Percentiles rank a stretch among this genome's conserved stretches.
Conservation (phyloP, 2,888 invertebrate genomes). For the Eilema griseolum region DNA sequence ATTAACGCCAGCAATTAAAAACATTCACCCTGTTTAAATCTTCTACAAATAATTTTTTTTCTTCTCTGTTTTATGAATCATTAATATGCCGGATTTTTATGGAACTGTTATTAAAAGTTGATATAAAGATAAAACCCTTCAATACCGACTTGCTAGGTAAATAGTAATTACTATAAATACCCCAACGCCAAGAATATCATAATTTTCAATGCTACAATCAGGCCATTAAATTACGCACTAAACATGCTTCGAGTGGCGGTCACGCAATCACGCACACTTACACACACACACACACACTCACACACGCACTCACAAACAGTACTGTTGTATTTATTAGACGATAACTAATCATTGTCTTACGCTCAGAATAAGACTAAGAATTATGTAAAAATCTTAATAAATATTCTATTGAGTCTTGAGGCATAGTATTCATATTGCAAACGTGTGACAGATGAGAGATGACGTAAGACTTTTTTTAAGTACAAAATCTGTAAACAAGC, state of each 20-base stretch:
- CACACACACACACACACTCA: background rate
- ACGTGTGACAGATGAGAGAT: background rate
- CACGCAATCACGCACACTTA: background rate
- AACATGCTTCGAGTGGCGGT: background rate
- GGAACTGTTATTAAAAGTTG: background rate
- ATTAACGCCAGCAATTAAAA: no score
- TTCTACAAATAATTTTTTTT: no score
- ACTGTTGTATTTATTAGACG: background rate
- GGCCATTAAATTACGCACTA: background rate
- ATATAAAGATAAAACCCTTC: background rate
- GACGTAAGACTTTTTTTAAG: no score
- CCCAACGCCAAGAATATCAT: background rate
- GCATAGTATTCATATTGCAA: no score
- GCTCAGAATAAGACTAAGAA: background rate
- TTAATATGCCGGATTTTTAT: background rate
- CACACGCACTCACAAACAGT: background rate
- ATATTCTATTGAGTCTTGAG: background rate
- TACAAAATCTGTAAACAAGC: no score
- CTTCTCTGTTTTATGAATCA: background rate
- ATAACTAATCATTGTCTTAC: background rate
- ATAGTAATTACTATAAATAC: background rate
- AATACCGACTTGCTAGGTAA: background rate
- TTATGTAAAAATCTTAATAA: background rate
- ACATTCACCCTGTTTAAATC: no score
- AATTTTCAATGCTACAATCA: slow-evolving; percentile 2